Evolutionary conservation across 2,888 invertebrate species (phyloP), one percentile per base, ranked within the genome.

Genomic region (Noctua janthe): DNA sequence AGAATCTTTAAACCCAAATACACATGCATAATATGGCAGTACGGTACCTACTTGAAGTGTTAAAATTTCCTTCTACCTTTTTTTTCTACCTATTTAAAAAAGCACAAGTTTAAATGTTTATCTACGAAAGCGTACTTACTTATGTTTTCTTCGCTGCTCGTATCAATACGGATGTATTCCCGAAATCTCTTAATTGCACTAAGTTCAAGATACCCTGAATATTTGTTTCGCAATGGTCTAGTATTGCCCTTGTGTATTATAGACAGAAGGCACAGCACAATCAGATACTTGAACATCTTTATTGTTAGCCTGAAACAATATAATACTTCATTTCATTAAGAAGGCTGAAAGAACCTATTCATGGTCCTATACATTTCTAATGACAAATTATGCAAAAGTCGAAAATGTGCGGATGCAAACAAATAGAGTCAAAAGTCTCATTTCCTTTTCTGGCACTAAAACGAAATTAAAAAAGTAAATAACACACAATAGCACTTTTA

Each of bases 131-230:
- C 8, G 35, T 54, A 89, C 81, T 49, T 79, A 89, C 85, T 71
- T 79, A 91, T 54, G 78, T 90, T 94, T 80, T 92, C 89, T 70
- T 86, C 82, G 1, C 70, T 76, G 64, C 92, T 94, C 1, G 94
- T 94, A 56, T 95, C 94, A 70, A 95, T 95, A 72, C 88, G 91
- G 15, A 94, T 72, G 74, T 94, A 95, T 86, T 94, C 92, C 74
- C 90, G 91, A 81, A 94, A 92, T 72, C 84, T 88, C 35, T 90
- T 86, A 3, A 95, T 92, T 1, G 93, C 59, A 11, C 15, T 70
- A 11, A 88, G 10, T 59, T 79, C 74, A 17, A 78, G 70, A 71
- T 87, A 89, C 29, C 67, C 69, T 35, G 64, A 47, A 69, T 84
- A 88, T 70, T 81, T 81, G 62, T 86, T 83, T 29, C 35, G 35